phyloP scores from a whole-genome alignment of 2,888 invertebrate genomes.

The Aleiodes alternator region DNA sequence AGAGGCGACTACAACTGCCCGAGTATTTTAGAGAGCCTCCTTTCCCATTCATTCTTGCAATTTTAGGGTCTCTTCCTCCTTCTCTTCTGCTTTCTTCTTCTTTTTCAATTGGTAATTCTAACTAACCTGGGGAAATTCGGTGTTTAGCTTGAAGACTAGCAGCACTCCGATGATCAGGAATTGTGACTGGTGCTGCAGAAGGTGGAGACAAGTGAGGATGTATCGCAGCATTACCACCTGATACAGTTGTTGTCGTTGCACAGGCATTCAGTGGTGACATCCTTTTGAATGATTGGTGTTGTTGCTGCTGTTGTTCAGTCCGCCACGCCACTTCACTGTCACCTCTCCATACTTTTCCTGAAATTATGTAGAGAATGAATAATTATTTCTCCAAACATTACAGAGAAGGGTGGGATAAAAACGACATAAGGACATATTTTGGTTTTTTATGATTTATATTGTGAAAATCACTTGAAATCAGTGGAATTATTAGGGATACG shows the following conservation, averaged over 20 bases:
- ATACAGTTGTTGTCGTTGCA: conserved; percentile 60
- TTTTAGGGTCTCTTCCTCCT: neutral
- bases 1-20: conserved; percentile 7
- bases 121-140: conserved; percentile 71
- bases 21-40: conserved; percentile 19
- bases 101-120: neutral
- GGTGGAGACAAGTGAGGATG: conserved; percentile 73
- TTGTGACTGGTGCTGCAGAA: conserved; percentile 67
- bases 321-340: conserved; percentile 72
- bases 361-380: conserved; percentile 30
- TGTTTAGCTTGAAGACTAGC: conserved; percentile 69
- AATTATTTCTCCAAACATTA: neutral
- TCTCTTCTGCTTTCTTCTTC: neutral
- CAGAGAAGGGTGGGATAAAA: too few species aligned
- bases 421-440: neutral
- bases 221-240: conserved; percentile 54
- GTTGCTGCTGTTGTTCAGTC: conserved; percentile 63
- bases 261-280: conserved; percentile 63
- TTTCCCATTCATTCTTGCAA: conserved; percentile 19
- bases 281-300: conserved; percentile 61
- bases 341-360: conserved; percentile 72
- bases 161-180: conserved; percentile 70
- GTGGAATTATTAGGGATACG: too few species aligned
- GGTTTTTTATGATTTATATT: neutral
- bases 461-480: too few species aligned